Evolutionary conservation across 2,888 invertebrate genomes (phyloP).

Genomic region (Mechanitis mazaeus): DNA sequence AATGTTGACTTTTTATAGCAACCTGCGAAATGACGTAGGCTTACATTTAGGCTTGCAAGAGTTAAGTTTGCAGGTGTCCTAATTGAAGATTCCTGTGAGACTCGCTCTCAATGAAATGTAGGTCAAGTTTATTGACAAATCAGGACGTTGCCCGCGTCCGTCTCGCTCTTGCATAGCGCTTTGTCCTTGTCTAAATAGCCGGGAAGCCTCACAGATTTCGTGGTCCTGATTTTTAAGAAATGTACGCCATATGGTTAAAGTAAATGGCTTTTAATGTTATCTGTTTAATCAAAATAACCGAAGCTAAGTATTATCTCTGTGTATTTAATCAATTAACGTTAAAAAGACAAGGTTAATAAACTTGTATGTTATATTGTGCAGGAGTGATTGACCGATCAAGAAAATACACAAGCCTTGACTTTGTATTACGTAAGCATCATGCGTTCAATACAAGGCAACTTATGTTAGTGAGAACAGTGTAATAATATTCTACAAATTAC

Average conservation of each 20-base stretch:
- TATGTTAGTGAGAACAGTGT: too few species aligned
- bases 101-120: slow-evolving; percentile 69
- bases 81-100: slow-evolving; percentile 48
- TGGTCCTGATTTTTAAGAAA: neutral
- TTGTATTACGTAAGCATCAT: slow-evolving; percentile 8
- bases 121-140: slow-evolving; percentile 76
- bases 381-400: slow-evolving; percentile 12
- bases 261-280: neutral
- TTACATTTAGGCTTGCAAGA: too few species aligned
- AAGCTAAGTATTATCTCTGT: too few species aligned
- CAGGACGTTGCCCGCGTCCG: slow-evolving; percentile 65
- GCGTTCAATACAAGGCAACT: neutral
- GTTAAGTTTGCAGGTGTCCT: slow-evolving; percentile 35
- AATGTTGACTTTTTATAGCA: slow-evolving; percentile 1
- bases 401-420: slow-evolving; percentile 11
- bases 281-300: too few species aligned
- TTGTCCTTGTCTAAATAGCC: slow-evolving; percentile 19
- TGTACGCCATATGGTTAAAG: neutral
- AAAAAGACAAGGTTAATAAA: neutral
- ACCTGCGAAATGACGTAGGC: neutral
- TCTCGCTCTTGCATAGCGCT: slow-evolving; percentile 27
- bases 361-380: neutral
- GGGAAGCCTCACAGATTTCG: slow-evolving; percentile 5
- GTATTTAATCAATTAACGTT: too few species aligned
- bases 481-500: too few species aligned